Evolutionary conservation across 2,113 vertebrate species (phyloP).

Genomic region (Capra hircus): DNA sequence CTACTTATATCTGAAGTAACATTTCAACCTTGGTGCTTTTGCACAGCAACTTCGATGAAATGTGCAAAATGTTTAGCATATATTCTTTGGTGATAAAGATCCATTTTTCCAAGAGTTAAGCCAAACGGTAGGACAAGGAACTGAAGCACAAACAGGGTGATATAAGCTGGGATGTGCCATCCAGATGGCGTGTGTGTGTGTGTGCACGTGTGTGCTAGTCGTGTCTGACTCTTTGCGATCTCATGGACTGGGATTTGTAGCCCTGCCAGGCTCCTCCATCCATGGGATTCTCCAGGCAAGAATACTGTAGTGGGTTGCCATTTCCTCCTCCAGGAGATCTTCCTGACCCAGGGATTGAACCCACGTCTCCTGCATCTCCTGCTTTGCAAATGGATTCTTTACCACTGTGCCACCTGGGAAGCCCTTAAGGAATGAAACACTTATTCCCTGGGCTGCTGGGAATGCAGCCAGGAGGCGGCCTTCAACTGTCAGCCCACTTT

Average conservation of each 20-base stretch:
- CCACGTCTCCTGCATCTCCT: not conserved
- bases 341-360: not conserved
- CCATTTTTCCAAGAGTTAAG: not conserved
- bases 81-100: not conserved
- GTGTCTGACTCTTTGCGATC: not conserved
- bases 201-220: not conserved
- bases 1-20: not conserved
- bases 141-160: not conserved
- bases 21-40: conserved; percentile 23
- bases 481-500: not conserved
- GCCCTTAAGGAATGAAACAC: not conserved
- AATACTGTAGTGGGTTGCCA: not conserved
- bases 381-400: not conserved
- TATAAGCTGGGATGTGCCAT: not conserved
- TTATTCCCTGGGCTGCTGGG: not conserved
- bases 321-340: not conserved
- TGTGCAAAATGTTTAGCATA: conserved; percentile 18
- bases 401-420: not conserved
- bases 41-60: not conserved
- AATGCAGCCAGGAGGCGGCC: not conserved
- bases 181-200: not conserved
- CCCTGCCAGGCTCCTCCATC: not conserved
- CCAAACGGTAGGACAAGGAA: not conserved
- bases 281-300: not conserved
- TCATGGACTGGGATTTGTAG: not conserved